Evolutionary conservation across 2,888 invertebrate genomes (phyloP).

Genomic region (Microctonus hyperodae): DNA sequence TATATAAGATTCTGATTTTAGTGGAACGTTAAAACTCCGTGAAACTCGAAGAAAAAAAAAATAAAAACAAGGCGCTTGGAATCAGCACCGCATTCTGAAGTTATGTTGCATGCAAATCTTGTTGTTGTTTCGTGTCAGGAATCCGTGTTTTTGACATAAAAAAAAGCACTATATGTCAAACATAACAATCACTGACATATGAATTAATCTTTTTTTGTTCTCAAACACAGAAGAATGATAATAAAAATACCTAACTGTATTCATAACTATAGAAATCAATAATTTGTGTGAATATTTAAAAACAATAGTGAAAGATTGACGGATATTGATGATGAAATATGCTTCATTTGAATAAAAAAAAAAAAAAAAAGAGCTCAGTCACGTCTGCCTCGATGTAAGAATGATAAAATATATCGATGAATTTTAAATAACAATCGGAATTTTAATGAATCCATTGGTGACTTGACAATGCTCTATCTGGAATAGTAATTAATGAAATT

Average conservation of each 20-base stretch:
- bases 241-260: no score
- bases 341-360: neutral
- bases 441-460: constrained; percentile 23
- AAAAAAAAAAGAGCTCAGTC: constrained; percentile 6
- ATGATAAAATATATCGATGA: constrained; percentile 22
- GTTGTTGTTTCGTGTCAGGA: constrained; percentile 18
- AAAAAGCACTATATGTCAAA: neutral
- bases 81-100: constrained; percentile 45
- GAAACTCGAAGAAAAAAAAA: constrained; percentile 4
- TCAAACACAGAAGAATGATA: no score
- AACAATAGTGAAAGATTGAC: neutral
- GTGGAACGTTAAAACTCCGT: no score
- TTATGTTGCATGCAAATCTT: constrained; percentile 49
- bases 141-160: constrained; percentile 13
- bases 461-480: constrained; percentile 18
- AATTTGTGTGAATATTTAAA: neutral
- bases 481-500: constrained; percentile 26
- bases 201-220: no score
- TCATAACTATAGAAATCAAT: no score
- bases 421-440: constrained; percentile 21
- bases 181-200: no score
- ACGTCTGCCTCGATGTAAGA: constrained; percentile 8
- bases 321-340: neutral
- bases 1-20: no score
- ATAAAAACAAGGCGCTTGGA: constrained; percentile 17